phyloP scores from a whole-genome alignment of 2,888 invertebrate species.

The Melikaiella ostensackeni region DNA sequence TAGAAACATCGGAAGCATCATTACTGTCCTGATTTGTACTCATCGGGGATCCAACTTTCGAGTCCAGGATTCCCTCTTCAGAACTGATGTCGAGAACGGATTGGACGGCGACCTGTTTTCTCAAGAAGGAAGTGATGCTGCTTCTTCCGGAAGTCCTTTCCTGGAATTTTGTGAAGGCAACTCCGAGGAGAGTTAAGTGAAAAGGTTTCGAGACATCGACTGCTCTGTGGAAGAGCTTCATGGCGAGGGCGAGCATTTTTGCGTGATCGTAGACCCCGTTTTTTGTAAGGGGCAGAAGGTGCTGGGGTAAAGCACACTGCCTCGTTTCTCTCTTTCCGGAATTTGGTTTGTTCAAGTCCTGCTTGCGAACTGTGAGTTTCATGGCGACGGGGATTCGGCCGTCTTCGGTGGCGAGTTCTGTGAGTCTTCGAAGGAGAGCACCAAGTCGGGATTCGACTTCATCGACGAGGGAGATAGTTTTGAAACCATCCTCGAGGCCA shows the following conservation, averaged over 20 bases:
- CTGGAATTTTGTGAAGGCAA: constrained; percentile 88
- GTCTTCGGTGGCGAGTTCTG: constrained; percentile 86
- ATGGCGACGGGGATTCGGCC: constrained; percentile 88
- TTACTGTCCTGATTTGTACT: constrained; percentile 72
- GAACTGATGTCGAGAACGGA: constrained; percentile 79
- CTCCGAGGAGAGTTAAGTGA: constrained; percentile 88
- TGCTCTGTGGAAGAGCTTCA: constrained; percentile 87
- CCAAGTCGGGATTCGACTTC: constrained; percentile 87
- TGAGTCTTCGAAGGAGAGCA: constrained; percentile 83
- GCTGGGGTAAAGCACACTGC: constrained; percentile 80
- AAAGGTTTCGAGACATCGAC: constrained; percentile 86
- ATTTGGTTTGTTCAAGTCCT: constrained; percentile 81
- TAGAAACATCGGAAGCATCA: constrained; percentile 62
- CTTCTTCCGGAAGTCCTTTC: constrained; percentile 84
- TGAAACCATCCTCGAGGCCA: constrained; percentile 89
- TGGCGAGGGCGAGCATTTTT: constrained; percentile 84
- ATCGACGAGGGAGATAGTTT: constrained; percentile 84
- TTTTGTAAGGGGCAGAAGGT: constrained; percentile 82
- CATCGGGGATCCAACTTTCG: constrained; percentile 77
- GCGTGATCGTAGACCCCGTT: constrained; percentile 79
- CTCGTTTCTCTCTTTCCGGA: constrained; percentile 86
- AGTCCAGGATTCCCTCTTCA: constrained; percentile 70
- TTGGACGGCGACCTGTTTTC: constrained; percentile 88
- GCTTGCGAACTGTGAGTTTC: constrained; percentile 86
- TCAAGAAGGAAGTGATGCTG: constrained; percentile 86